phyloP scores from a whole-genome alignment of 2,888 invertebrate species.

The Melanophora roralis region DNA sequence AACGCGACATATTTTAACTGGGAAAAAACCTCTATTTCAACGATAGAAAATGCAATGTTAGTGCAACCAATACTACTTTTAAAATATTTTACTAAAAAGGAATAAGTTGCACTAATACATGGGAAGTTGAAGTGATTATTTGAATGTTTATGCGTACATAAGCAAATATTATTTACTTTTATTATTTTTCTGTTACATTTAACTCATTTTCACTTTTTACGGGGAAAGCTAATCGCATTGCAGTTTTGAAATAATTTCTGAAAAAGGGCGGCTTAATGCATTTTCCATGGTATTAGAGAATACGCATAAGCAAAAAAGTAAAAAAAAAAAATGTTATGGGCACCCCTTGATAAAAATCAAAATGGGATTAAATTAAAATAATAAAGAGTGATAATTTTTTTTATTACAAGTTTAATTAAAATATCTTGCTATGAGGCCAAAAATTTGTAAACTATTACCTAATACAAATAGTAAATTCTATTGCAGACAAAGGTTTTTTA shows the following conservation, averaged over 20 bases:
- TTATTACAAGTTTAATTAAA: too few relatives aligned
- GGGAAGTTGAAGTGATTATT: background rate
- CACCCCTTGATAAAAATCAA: background rate
- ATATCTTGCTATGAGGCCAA: too few relatives aligned
- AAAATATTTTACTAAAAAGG: background rate
- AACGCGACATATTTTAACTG: background rate
- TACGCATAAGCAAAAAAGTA: constrained; percentile 5
- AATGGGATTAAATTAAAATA: too few relatives aligned
- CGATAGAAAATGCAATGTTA: constrained; percentile 38
- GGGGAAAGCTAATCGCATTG: constrained; percentile 1
- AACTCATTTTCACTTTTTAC: constrained; percentile 5
- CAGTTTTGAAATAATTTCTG: constrained; percentile 41
- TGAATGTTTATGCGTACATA: background rate
- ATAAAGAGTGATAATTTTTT: too few relatives aligned
- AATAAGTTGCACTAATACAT: constrained; percentile 19
- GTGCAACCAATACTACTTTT: constrained; percentile 29
- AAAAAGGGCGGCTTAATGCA: constrained; percentile 47
- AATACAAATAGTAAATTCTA: too few relatives aligned
- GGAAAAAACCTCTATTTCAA: constrained; percentile 9
- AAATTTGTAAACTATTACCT: too few relatives aligned
- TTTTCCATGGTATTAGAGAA: constrained; percentile 47
- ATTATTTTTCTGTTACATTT: constrained; percentile 1
- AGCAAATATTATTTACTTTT: background rate
- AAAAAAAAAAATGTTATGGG: constrained; percentile 11
- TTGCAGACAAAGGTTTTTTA: too few relatives aligned